phyloP scores from a whole-genome alignment of 2,113 vertebrate genomes.

The Sapayoa aenigma region DNA sequence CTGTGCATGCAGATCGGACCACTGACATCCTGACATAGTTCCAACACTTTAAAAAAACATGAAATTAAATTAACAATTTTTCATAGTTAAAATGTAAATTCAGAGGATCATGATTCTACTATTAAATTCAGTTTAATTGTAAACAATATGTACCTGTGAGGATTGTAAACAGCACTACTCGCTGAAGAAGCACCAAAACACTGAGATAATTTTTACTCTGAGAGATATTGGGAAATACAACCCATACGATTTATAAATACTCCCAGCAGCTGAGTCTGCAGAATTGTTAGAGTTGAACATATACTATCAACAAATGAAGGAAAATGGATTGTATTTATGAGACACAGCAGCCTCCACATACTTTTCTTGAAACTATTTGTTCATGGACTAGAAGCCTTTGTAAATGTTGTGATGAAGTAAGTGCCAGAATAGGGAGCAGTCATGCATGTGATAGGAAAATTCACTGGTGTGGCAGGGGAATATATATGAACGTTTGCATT shows the following conservation, averaged over 20 bases:
- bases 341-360: not conserved
- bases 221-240: not conserved
- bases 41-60: not conserved
- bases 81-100: not conserved
- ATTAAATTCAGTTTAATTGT: not conserved
- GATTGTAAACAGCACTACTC: not conserved
- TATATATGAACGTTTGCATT: not conserved
- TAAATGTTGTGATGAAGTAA: constrained; percentile 49
- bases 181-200: not conserved
- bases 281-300: not conserved
- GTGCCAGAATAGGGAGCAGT: constrained; percentile 22
- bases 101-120: not conserved
- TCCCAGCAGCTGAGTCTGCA: not conserved
- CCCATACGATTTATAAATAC: not conserved
- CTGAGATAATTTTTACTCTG: not conserved
- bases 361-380: constrained; percentile 4
- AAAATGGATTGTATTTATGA: constrained; percentile 26
- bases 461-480: not conserved
- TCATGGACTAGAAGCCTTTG: not conserved
- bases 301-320: not conserved
- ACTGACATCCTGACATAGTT: not conserved
- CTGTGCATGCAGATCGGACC: accelerated
- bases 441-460: constrained; percentile 60
- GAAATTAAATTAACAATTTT: not conserved
- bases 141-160: not conserved